Conservation (phyloP, 2,888 invertebrate genomes). For the Hemistola chrysoprasaria region DNA sequence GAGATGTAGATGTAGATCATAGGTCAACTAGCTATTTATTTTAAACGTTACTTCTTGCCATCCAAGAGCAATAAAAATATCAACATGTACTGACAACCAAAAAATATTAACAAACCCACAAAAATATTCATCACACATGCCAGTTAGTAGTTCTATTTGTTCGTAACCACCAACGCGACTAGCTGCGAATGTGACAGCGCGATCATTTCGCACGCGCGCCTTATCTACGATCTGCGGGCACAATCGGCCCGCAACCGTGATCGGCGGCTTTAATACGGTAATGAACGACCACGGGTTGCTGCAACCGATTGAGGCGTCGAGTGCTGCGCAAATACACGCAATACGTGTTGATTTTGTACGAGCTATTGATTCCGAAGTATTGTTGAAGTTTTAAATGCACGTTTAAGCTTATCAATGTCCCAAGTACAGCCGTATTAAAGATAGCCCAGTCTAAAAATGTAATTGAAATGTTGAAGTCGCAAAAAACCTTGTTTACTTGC, state of each 20-base stretch:
- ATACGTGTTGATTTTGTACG: constrained; percentile 13
- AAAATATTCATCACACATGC: too few relatives aligned
- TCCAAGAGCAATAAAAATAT: too few relatives aligned
- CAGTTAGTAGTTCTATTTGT: background rate
- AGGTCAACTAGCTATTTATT: too few relatives aligned
- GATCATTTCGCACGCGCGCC: constrained; percentile 57
- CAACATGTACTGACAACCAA: too few relatives aligned
- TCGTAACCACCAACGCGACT: constrained; percentile 3
- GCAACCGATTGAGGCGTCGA: constrained; percentile 21
- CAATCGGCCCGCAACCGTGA: constrained; percentile 35
- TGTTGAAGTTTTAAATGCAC: too few relatives aligned
- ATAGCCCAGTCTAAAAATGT: too few relatives aligned
- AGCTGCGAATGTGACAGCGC: constrained; percentile 47
- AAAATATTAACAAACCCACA: too few relatives aligned
- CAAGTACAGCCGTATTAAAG: too few relatives aligned
- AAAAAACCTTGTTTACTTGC: constrained; percentile 1
- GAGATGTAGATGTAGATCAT: too few relatives aligned
- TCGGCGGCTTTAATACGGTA: constrained; percentile 40
- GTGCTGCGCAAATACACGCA: constrained; percentile 25
- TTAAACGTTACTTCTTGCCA: too few relatives aligned
- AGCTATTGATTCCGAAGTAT: constrained; percentile 7
- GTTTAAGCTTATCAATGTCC: too few relatives aligned
- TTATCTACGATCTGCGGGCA: constrained; percentile 50
- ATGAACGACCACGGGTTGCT: constrained; percentile 30
- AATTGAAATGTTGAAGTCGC: too few relatives aligned